Evolutionary conservation across 2,888 invertebrate genomes (phyloP), one percentile per base, ranked within the genome.

Genomic region (Stenichneumon culpator): DNA sequence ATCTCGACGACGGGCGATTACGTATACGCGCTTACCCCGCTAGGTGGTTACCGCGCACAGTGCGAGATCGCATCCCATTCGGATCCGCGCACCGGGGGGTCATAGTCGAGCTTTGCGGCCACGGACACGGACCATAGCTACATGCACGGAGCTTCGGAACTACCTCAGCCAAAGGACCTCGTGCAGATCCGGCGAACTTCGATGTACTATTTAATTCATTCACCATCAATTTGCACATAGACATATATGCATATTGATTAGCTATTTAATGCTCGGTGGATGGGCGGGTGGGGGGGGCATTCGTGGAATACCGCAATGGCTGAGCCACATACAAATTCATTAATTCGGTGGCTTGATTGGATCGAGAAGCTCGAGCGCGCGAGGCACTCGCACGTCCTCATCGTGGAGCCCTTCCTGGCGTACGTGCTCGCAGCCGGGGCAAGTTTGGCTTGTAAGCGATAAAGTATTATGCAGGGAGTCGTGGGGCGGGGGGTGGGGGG

Each of bases 1-100:
- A 89, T 90, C 89, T 89, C 86, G 80, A 60, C 65, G 67, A 83
- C 83, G 60, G 83, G 84, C 88, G 88, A 89, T 90, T 91, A 91
- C 89, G 83, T 63, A 70, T 69, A 69, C 87, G 87, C 87, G 81
- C 85, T 87, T 87, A 60, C 70, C 19, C 63, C 9, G 9, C 65
- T 77, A 78, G 65, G 25, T 25, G 57, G 57, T 25, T 25, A 14
- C 22, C 7, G 11, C 22, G 25, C 22, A 11, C 22, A 22, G 57
- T 11, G 57, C 11, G 57, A 25, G 25, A 57, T 57, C 14, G 57
- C 57, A 22, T 25, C 22, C 32, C 19, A 47, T 44, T 60, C 47
- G 47, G 25, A 22, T 28, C 25, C n/a, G 70, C 44, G 60, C 73
- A 28, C 44, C 57, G 25, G 14, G 14, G 50, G 9, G 44, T 28